These are phyloP conservation scores for Psittacula cyanocephala DNA, from an alignment of 2,113 vertebrate genomes.

Conservation along the genomic window DNA sequence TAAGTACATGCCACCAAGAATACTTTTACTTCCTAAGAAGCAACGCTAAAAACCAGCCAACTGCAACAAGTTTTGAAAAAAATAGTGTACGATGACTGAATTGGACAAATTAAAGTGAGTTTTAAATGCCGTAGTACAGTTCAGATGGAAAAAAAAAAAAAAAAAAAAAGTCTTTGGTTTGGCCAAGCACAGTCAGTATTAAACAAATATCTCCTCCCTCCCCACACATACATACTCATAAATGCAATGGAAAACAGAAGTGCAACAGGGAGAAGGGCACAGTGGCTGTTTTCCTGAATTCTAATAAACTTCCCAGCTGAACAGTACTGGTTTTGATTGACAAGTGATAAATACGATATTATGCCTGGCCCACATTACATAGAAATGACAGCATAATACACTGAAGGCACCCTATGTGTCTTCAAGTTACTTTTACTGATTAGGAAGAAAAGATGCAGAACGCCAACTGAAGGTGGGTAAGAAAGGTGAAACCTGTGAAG, in stretches of 20 bases:
- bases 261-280: background rate
- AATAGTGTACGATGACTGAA: background rate
- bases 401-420: background rate
- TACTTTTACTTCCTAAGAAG: background rate
- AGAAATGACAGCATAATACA: background rate
- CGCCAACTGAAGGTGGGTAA: background rate
- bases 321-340: background rate
- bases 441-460: background rate
- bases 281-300: background rate
- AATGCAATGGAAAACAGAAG: background rate
- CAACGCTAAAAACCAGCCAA: background rate
- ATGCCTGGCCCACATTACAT: background rate
- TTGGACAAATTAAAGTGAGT: background rate
- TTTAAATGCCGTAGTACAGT: background rate
- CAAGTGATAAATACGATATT: background rate
- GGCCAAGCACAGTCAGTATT: background rate
- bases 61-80: background rate
- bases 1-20: background rate
- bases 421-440: background rate
- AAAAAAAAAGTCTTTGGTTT: background rate
- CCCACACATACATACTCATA: background rate
- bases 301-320: background rate
- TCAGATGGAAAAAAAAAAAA: background rate
- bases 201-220: background rate
- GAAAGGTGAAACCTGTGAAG: background rate